phyloP scores from a whole-genome alignment of 2,797 vertebrate genomes.

The Xiphophorus birchmanni region DNA sequence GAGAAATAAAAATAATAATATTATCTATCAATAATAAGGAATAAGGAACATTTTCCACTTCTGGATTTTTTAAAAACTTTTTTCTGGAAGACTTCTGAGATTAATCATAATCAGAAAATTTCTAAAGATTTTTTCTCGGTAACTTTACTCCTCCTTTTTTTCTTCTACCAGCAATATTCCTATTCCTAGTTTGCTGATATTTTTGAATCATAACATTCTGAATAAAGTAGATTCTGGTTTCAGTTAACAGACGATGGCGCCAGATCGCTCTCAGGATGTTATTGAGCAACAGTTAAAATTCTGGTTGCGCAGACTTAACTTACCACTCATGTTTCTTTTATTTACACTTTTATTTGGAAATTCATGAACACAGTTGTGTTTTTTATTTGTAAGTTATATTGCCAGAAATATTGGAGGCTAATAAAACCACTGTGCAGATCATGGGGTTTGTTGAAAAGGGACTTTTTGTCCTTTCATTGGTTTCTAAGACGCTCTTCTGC shows the following conservation, averaged over 20 bases:
- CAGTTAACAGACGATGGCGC: slow-evolving; percentile 55
- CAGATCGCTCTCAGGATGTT: not conserved
- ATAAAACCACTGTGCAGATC: not conserved
- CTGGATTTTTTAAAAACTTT: no score
- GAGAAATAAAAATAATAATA: no score
- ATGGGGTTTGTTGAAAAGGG: not conserved
- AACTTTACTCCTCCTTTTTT: no score
- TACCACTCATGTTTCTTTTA: slow-evolving; percentile 6
- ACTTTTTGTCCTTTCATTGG: not conserved
- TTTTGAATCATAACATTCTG: no score
- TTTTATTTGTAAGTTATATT: slow-evolving; percentile 14
- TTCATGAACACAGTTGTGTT: not conserved
- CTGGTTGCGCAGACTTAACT: not conserved
- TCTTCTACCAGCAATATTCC: no score
- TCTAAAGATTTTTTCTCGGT: rapidly evolving
- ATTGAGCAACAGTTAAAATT: slow-evolving; percentile 7
- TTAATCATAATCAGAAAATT: no score
- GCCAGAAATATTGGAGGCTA: not conserved
- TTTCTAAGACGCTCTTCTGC: not conserved
- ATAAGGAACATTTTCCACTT: no score
- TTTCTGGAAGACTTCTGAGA: no score
- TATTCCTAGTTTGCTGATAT: no score
- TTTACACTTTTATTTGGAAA: slow-evolving; percentile 15
- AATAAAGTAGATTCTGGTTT: not conserved
- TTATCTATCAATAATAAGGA: no score